Conservation (phyloP, 2,888 invertebrate genomes). For the Torymus aiolomorphi region DNA sequence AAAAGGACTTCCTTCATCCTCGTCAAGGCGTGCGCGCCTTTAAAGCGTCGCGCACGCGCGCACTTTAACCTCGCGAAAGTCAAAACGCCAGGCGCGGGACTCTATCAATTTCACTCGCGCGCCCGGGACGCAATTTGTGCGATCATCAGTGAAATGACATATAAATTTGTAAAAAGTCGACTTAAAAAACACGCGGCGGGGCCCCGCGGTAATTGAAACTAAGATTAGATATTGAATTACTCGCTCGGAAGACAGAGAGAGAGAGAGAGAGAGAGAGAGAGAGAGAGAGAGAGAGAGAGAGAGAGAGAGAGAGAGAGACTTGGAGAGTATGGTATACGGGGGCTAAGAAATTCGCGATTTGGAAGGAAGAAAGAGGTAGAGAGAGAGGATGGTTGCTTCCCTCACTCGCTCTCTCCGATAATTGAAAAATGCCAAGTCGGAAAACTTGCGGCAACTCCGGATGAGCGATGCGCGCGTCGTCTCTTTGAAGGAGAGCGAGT, state of each 20-base stretch:
- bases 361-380: too few species aligned
- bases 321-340: too few species aligned
- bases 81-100: background rate
- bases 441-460: slow-evolving; percentile 27
- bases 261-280: too few species aligned
- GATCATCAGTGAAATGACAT: slow-evolving; percentile 17
- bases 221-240: slow-evolving; percentile 49
- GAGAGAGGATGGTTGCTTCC: too few species aligned
- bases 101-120: slow-evolving; percentile 11
- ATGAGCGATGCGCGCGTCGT: slow-evolving; percentile 35
- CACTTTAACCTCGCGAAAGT: background rate
- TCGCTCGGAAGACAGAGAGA: slow-evolving; percentile 27
- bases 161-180: slow-evolving; percentile 18
- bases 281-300: slow-evolving; percentile 20
- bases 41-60: too few species aligned
- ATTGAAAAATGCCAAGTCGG: slow-evolving; percentile 50
- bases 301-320: slow-evolving; percentile 15
- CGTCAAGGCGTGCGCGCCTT: too few species aligned
- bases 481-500: slow-evolving; percentile 6
- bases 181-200: slow-evolving; percentile 33
- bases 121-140: slow-evolving; percentile 17
- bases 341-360: slow-evolving; percentile 32
- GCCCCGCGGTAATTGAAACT: slow-evolving; percentile 37
- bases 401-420: slow-evolving; percentile 40
- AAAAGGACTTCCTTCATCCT: too few species aligned